These are phyloP conservation scores for Petaurus breviceps DNA, from an alignment of 2,113 vertebrate genomes.

Conservation along the genomic window DNA sequence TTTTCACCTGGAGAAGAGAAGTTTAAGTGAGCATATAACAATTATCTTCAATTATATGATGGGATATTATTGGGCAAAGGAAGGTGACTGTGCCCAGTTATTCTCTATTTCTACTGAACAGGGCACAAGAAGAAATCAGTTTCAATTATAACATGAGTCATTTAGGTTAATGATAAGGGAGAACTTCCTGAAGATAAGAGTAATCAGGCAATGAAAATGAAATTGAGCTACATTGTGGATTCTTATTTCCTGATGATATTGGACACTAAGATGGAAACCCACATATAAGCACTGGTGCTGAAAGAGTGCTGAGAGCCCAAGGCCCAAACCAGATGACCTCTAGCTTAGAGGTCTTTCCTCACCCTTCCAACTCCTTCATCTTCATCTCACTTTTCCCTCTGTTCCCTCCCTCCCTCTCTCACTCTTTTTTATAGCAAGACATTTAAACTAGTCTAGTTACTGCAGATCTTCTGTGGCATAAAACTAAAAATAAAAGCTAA, in stretches of 20 bases:
- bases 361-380: not conserved
- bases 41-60: not conserved
- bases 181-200: not conserved
- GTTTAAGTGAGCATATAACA: not conserved
- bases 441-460: conserved; percentile 49
- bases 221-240: not conserved
- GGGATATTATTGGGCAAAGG: not conserved
- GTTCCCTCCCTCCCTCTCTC: not conserved
- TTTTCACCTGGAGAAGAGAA: not conserved
- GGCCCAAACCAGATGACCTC: not conserved
- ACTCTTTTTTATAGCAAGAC: conserved; percentile 67
- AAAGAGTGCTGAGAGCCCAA: not conserved
- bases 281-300: not conserved
- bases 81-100: not conserved
- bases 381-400: not conserved
- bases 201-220: not conserved
- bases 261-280: not conserved
- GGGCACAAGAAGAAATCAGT: not conserved
- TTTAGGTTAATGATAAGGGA: not conserved
- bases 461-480: conserved; percentile 50
- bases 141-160: not conserved
- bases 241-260: not conserved
- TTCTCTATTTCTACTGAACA: not conserved
- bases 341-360: too few relatives aligned
- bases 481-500: conserved; percentile 77